A percentile compares a stretch with the other conserved stretches of the same genome.
phyloP scores from a whole-genome alignment of 2,113 vertebrate species.

The Silurus asotus region DNA sequence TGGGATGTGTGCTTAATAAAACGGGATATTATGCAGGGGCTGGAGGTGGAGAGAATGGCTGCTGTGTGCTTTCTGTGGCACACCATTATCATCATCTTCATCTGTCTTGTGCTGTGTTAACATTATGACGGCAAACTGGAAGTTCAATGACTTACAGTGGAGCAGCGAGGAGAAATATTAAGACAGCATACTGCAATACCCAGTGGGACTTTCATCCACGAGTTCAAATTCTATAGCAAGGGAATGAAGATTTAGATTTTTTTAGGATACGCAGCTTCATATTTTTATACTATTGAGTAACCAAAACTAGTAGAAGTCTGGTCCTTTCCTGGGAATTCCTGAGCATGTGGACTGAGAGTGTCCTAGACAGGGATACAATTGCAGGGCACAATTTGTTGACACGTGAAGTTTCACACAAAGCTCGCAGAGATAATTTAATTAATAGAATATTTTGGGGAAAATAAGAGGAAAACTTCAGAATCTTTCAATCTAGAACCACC shows the following conservation, averaged over 20 bases:
- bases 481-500: background rate
- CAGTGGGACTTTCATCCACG: background rate
- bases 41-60: background rate
- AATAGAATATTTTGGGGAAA: background rate
- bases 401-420: background rate
- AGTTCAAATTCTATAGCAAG: background rate
- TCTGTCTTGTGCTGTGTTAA: slow-evolving; percentile 9
- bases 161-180: background rate
- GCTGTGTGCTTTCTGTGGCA: slow-evolving; percentile 3
- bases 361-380: background rate
- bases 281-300: background rate
- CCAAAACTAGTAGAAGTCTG: background rate
- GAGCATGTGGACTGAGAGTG: no score
- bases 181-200: background rate
- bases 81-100: slow-evolving; percentile 1
- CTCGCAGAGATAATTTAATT: background rate
- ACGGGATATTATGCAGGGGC: background rate
- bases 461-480: background rate
- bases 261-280: background rate
- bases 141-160: background rate
- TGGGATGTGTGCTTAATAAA: background rate
- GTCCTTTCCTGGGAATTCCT: background rate
- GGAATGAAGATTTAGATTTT: background rate
- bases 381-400: background rate
- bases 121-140: background rate